Evolutionary conservation across 2,888 invertebrate species (phyloP), one percentile per base, ranked within the genome.

Genomic region (Drosophila stalkeri): DNA sequence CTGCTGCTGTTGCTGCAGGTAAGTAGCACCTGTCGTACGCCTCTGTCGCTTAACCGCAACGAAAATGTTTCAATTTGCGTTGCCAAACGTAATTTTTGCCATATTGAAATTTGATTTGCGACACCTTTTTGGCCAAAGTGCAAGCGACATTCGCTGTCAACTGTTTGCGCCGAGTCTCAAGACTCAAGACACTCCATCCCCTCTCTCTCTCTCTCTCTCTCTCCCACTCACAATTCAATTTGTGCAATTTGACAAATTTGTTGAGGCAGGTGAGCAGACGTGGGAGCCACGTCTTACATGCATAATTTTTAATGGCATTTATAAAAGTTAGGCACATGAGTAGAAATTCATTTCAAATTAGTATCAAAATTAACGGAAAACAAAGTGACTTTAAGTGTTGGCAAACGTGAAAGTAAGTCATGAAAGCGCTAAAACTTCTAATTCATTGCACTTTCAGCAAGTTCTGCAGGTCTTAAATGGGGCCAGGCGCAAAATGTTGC

Each of bases 101-200:
- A 80, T 80, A 86, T 83, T 83, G 86, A 86, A 86, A 86, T 85
- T 85, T 82, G 85, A 85, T 85, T 85, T 84, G 63, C 67, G 64
- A 57, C 46, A 39, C 39, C 67, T 61, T 35, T 59, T 31, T 49
- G 49, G 56, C 43, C 61, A 83, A 86, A 83, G 86, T 83, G 82
- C 82, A 83, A 14, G 70, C 70, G 51, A 64, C 73, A 77, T 64
- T 67, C 74, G 20, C 72, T 75, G 77, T 82, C 66, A 72, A 77
- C 69, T 85, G 72, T 85, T 80, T 77, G 82, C 71, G 71, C 59
- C 43, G 52, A 39, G 59, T 49, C 31, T 33, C 18, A 49, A 64
- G 54, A 16, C 44, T 23, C 7, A 20, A 46, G 18, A 7, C 2
- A 0, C 23, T 6, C 27, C 27, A 27, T 16, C 3, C 23, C 8